Percentiles rank a stretch among this genome's conserved stretches.
Evolutionary conservation across 2,113 vertebrate genomes (phyloP).

Genomic region (Myotis yumanensis): DNA sequence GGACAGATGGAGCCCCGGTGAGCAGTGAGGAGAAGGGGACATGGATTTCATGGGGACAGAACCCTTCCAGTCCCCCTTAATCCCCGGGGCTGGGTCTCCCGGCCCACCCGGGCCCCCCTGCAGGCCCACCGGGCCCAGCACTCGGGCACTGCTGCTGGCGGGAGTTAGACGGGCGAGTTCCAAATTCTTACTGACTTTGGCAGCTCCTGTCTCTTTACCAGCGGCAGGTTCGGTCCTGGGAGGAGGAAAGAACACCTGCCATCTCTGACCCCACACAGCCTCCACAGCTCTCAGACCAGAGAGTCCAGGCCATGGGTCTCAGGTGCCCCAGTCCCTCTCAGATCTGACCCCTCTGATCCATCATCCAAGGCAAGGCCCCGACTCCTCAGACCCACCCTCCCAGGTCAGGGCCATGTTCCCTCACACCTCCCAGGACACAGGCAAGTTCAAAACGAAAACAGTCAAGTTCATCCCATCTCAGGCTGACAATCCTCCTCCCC

Average conservation of each 20-base stretch:
- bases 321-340: no score
- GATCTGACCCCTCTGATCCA: no score
- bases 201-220: constrained; percentile 99
- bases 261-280: not conserved
- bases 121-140: constrained; percentile 78
- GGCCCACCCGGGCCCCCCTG: constrained; percentile 62
- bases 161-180: constrained; percentile 92
- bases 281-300: not conserved
- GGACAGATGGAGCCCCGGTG: not conserved
- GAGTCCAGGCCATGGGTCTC: not conserved
- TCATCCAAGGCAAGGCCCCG: not conserved
- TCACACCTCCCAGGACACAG: not conserved
- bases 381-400: not conserved
- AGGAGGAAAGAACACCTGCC: not conserved
- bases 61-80: not conserved
- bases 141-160: constrained; percentile 85
- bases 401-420: not conserved
- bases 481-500: accelerated
- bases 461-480: accelerated
- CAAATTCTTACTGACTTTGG: constrained; percentile 99
- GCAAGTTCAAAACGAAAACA: not conserved
- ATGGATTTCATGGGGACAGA: not conserved
- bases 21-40: not conserved
- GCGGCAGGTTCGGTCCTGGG: constrained; percentile 92
- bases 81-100: constrained; percentile 50